Evolutionary conservation across 2,113 vertebrate genomes (phyloP), one percentile per base, ranked within the genome.

Genomic region (Typhlomys cinereus): DNA sequence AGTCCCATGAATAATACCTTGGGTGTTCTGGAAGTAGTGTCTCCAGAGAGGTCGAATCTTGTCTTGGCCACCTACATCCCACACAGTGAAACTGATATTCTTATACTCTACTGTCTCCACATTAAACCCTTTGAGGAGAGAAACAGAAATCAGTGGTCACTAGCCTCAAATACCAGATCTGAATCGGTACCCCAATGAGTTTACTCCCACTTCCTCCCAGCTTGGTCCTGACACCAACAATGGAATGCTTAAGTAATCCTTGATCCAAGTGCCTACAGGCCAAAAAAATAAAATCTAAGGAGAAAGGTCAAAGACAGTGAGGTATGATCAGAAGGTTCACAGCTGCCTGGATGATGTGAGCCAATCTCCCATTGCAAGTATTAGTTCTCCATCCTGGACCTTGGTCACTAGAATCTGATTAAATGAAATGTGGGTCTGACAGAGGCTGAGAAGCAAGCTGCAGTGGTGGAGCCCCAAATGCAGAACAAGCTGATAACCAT

Each of bases 21-120:
- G 99, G 97, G 99, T 99, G 97, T 99, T 99, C 97, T 99, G 99
- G 98, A 99, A 99, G 97, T 99, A 99, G 97, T 99, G 99, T 96
- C 99, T 98, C 99, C 99, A 99, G 96, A 99, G 98, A 75, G 99
- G 99, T 82, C 99, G 98, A 98, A 99, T 99, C 98, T 99, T 99
- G 97, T 99, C 99, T 98, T 99, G 99, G 97, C 99, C 99, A 81
- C 99, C 99, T 80, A 99, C 99, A 1, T 99, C 99, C 99, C 99
- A 99, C 84, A 99, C 99, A 18, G 99, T 99, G 97, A 99, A 99
- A 98, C 99, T 99, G 98, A 99, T 99, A 97, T 99, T 99, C 98
- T 99, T 99, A 98, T 99, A 99, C 94, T 99, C 99, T 97, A 99
- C 99, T 0, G 99, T 99, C 97, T 99, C 99, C 95, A 99, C 99